Evolutionary conservation across 2,113 vertebrate genomes (phyloP), one percentile per base, ranked within the genome.

Genomic region (Takifugu bimaculatus): DNA sequence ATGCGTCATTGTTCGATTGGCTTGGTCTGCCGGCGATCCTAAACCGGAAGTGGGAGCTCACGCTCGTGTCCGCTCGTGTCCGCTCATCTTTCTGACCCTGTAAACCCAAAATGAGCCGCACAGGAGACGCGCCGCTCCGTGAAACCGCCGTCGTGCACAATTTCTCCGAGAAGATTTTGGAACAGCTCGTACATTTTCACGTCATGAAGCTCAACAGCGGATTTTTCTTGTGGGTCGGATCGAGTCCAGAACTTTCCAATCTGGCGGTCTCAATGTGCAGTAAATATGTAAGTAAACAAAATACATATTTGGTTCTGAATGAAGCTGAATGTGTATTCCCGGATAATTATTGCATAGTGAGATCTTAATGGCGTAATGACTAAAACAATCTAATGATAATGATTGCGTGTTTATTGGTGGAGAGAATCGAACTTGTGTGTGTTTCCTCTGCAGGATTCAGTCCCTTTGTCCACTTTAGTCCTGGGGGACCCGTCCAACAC

Each of bases 191-290:
- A 0, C 92, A 97, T 59, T 96, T 96, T 63, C 96, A 98, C 74
- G 93, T 95, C 32, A 95, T 97, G 93, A 92, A 93, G 70, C 85
- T 97, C 45, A 89, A 70, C 54, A 94, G 92, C n/a, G 95, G 93
- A 1, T 95, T 97, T 5, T 94, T 96, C 82, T 91, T 98, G 26
- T 97, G 95, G 96, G 85, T 97, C 77, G 96, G 96, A 0, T 87
- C 90, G 9, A 80, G 76, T 26, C 92, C 95, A 5, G 82, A 88
- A 1, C 77, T 97, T 53, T 88, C 91, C 65, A 96, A 94, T 80
- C 84, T 98, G 72, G 94, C 95, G 0, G 93, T 96, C 4, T 94
- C 95, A 25, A 93, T 98, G 92, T 90, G 83, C 90, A 94, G 85
- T 85, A 94, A 80, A 84, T 92, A 87, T 32, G 95, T 97, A 69